Evolutionary conservation across 2,113 vertebrate species (phyloP).

Genomic region (Rhipidura dahli): DNA sequence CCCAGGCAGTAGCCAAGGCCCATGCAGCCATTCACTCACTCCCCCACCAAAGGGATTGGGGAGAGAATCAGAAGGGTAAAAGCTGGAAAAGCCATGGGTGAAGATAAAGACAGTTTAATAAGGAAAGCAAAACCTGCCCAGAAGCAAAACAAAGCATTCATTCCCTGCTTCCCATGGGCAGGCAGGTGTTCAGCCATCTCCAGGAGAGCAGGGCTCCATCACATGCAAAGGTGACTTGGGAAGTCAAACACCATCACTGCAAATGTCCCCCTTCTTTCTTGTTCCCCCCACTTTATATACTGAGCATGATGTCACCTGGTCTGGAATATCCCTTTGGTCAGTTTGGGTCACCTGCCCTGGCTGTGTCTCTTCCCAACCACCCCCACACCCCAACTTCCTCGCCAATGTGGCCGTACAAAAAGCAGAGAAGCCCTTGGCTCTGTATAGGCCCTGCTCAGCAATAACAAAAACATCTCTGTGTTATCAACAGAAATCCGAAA

Average conservation of each 20-base stretch:
- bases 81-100: not conserved
- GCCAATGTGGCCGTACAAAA: fast-evolving
- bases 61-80: not conserved
- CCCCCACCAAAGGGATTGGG: fast-evolving
- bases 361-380: not conserved
- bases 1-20: not conserved
- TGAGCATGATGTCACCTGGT: not conserved
- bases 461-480: not conserved
- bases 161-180: not conserved
- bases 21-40: fast-evolving
- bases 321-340: not conserved
- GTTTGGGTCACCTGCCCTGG: not conserved
- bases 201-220: not conserved
- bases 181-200: not conserved
- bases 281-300: too few species aligned
- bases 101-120: not conserved
- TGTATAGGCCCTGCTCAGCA: not conserved
- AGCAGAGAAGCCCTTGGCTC: not conserved
- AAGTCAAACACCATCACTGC: not conserved
- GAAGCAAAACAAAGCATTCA: not conserved
- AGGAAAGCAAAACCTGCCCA: not conserved
- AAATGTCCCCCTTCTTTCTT: not conserved
- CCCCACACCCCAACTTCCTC: not conserved
- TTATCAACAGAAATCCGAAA: not conserved
- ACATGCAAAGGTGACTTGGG: not conserved